Evolutionary conservation across 1,140 invertebrate genomes (phyloP), one percentile per base, ranked within the genome.

Genomic region (Saccostrea cuccullata): DNA sequence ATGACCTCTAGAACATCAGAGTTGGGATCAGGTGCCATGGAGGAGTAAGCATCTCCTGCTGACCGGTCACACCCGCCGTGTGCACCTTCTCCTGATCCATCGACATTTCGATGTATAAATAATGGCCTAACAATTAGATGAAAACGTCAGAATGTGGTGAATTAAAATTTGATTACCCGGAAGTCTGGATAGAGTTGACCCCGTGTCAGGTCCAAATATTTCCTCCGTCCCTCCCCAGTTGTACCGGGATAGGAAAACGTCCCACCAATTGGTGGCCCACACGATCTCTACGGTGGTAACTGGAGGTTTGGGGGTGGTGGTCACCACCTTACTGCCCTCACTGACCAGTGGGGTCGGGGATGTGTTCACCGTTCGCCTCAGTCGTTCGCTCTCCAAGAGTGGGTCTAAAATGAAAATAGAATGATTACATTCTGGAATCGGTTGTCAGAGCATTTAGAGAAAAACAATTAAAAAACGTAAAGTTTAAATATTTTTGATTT

Each of bases 231-330:
- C 70, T 36, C 70, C 70, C 70, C 70, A 77, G 2, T 77, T 26
- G 26, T 77, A 77, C 9, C 30, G 23, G 26, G 70, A 77, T 26
- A 77, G 70, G 70, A 77, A 30, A 26, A 77, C 70, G 26, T 77
- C 70, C 70, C 70, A 77, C 70, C 70, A 77, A 12, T 77, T 77
- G 11, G 70, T 77, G 26, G 26, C 70, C 70, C 70, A 77, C 11
- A 30, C 70, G 26, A 77, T 77, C 15, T 30, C 70, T 26, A 77
- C 70, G 11, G 70, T 77, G 9, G 70, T 77, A 26, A 30, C 23
- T 15, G 23, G 70, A 8, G 70, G 30, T 26, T 36, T 77, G 8
- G 26, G 26, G 26, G 70, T 77, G 23, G 70, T 73, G 12, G 70
- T 77, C 30, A 77, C 70, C 70, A 77, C 26, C 5, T 23, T 15